Evolutionary conservation across 2,797 vertebrate species (phyloP).

Genomic region (Monodelphis domestica): DNA sequence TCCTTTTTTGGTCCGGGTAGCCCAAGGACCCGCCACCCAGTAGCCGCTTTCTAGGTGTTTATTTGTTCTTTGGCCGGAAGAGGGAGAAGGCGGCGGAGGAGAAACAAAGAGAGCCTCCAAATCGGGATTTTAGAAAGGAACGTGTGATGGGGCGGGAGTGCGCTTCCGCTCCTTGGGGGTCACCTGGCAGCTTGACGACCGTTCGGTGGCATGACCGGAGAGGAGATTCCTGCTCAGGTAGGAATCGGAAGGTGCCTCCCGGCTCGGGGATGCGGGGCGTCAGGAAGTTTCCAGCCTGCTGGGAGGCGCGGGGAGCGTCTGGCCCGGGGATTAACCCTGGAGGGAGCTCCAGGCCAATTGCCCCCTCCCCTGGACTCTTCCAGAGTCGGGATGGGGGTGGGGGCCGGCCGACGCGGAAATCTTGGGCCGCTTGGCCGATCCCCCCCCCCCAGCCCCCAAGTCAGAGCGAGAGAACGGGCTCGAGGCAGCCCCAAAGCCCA

Average conservation of each 20-base stretch:
- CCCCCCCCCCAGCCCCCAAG: slow-evolving; percentile 4
- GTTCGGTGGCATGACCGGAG: background rate
- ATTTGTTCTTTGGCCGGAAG: too few species aligned
- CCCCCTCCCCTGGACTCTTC: background rate
- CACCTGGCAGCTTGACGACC: background rate
- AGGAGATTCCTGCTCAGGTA: background rate
- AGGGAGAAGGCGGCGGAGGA: background rate
- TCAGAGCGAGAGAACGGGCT: slow-evolving; percentile 26
- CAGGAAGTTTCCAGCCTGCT: slow-evolving; percentile 25
- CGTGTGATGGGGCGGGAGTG: background rate
- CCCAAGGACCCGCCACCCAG: too few species aligned
- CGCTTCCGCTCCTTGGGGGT: background rate
- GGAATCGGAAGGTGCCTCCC: background rate
- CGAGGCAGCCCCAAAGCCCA: background rate
- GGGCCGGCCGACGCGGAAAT: background rate
- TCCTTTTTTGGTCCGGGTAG: too few species aligned
- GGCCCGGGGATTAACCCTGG: background rate
- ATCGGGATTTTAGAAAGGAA: background rate
- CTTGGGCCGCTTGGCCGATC: slow-evolving; percentile 14
- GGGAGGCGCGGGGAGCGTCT: background rate
- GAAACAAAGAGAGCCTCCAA: background rate
- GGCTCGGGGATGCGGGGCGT: background rate
- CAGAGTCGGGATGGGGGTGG: background rate
- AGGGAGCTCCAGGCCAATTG: background rate
- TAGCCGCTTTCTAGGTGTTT: too few species aligned